Base-by-base conservation (phyloP, 1,140 invertebrate species). In the Drosophila orosa region DNA sequence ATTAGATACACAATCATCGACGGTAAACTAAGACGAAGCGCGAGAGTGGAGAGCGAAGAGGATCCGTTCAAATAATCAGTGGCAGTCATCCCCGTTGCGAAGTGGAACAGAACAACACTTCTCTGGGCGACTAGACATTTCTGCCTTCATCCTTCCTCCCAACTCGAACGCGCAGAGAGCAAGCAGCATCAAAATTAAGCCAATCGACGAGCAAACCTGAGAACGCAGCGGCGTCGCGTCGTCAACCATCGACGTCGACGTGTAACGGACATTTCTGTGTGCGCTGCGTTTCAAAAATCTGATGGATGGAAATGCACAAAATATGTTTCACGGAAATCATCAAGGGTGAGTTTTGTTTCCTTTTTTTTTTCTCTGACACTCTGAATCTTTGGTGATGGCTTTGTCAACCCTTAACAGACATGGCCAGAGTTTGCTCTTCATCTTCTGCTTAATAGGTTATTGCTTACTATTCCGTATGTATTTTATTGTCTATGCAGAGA, bases 251-350 rank as follows among this genome's bases (percentile, higher is more conserved):
- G 29, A n/a, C n/a, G 50, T 68, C 61, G 84, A 84, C 84, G 90
- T 72, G 83, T 78, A 80, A 90, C 91, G 79, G 75, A 86, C 74
- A 78, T 87, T 91, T 85, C 66, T 81, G 78, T 82, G 74, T 81
- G 69, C 87, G 80, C 80, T 80, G 76, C 75, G 86, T 80, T 86
- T 60, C 50, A 72, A 82, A 90, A 86, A 90, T 91, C 91, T 92
- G 89, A 92, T 92, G 91, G 91, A 92, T 92, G 91, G 91, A 92
- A 92, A 92, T 92, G 91, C 91, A 80, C 91, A 92, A 92, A 92
- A 92, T 91, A 92, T 92, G 91, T 92, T 91, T 91, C 91, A 92
- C 91, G 91, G 91, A 91, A 92, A 92, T 92, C 91, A 92, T 85
- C 91, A 92, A 92, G 91, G 91, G 91, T 92, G 79, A 91, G 90